Conservation (phyloP, 2,113 vertebrate species). For the Typhlomys cinereus region DNA sequence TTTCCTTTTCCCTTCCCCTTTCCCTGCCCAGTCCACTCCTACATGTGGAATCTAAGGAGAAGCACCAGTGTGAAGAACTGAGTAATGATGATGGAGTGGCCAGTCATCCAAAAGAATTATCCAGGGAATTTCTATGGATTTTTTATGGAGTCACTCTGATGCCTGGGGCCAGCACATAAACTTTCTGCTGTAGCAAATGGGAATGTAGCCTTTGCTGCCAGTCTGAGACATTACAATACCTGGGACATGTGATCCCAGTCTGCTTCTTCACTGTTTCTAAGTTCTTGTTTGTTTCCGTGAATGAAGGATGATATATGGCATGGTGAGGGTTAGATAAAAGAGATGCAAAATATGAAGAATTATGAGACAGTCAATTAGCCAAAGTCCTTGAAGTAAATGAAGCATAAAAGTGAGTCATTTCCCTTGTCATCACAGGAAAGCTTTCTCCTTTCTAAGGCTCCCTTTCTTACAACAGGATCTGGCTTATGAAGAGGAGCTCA, state of each 20-base stretch:
- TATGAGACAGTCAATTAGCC: background rate
- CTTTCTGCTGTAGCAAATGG: rapidly evolving
- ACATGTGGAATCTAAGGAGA: background rate
- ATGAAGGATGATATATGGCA: background rate
- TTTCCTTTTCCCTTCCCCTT: background rate
- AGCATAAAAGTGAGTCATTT: background rate
- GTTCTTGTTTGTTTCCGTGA: background rate
- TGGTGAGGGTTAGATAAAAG: background rate
- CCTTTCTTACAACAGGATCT: background rate
- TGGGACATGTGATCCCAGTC: background rate
- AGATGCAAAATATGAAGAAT: background rate
- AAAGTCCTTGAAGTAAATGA: background rate
- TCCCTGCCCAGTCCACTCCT: background rate
- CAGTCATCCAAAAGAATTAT: background rate
- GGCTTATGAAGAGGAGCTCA: background rate
- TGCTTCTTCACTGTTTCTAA: background rate
- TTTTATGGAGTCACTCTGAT: background rate
- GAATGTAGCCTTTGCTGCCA: background rate
- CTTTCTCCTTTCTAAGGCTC: background rate
- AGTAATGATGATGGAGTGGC: too few relatives aligned
- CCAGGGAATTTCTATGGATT: background rate
- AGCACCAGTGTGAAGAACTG: background rate
- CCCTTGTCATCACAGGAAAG: too few relatives aligned
- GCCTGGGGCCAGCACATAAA: background rate
- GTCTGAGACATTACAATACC: background rate